These are phyloP conservation scores for Otus sunia DNA, from an alignment of 2,113 vertebrate genomes.

Conservation along the genomic window DNA sequence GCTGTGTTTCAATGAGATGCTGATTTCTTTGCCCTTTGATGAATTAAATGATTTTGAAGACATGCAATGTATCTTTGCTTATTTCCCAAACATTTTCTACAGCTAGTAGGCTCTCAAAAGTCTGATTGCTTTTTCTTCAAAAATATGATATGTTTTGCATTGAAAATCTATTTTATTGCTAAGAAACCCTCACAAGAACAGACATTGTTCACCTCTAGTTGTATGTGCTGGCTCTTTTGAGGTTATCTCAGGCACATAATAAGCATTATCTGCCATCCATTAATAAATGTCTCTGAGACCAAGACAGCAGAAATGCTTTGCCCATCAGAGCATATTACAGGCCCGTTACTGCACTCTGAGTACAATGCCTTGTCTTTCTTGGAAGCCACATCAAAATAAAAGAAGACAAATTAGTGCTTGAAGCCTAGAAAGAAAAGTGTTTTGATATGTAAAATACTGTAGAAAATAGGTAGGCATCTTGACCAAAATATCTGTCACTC, in stretches of 20 bases:
- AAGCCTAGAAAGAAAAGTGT: constrained; percentile 6
- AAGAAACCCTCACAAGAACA: constrained; percentile 32
- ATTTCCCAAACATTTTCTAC: neutral
- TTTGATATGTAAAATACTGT: constrained; percentile 43
- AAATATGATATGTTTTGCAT: constrained; percentile 16
- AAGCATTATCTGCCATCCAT: constrained; percentile 46
- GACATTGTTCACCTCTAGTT: neutral
- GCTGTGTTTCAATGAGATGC: neutral
- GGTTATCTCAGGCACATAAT: constrained; percentile 39
- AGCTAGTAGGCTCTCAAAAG: neutral
- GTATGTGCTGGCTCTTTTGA: constrained; percentile 31
- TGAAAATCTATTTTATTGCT: constrained; percentile 56
- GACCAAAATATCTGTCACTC: neutral
- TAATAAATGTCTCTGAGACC: constrained; percentile 54
- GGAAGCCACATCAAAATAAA: constrained; percentile 36
- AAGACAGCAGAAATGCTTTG: constrained; percentile 35
- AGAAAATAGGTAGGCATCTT: neutral
- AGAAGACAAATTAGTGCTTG: constrained; percentile 23
- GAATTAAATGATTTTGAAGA: neutral
- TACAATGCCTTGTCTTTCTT: constrained; percentile 2
- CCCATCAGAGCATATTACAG: constrained; percentile 15
- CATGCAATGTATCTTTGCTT: neutral
- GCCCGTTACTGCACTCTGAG: neutral
- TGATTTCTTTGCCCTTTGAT: neutral
- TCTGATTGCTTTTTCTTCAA: constrained; percentile 19